Evolutionary conservation across 2,797 vertebrate species (phyloP), one percentile per base, ranked within the genome.

Genomic region (Rachycentron canadum): DNA sequence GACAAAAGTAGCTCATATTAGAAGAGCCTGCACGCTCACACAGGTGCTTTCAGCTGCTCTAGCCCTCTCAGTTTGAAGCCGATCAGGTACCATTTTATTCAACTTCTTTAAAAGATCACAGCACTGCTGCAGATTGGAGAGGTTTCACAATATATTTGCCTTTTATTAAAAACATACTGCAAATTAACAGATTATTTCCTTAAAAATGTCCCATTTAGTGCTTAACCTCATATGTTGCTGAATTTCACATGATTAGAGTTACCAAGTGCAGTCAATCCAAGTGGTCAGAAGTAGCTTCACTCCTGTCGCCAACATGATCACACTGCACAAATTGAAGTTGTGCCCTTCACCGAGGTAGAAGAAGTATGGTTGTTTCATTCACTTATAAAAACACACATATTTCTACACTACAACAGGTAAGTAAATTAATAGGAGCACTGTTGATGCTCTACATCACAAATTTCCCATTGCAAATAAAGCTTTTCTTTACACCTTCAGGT

Each of bases 371-470:
- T 43, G 52, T 26, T 72, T 50, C 57, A 56, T 11, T 36, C 26
- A 64, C 19, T 25, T 47, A 8, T 30, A 65, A 55, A 65, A 32
- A 69, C 4, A 41, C 11, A 32, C 12, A 30, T 28, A 9, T 8
- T 58, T 65, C n/a, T 30, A n/a, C 17, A n/a, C 32, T 66, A 41
- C 26, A 63, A 49, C 6, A 10, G 7, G 43, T 17, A 56, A 32
- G 58, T 57, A 47, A 47, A 62, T 77, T n/a, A 73, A 57, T 12
- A 52, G 13, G 12, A 65, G 21, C 45, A 45, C 23, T 12, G 26
- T 59, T 72, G 55, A 34, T 41, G 56, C 45, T 63, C 19, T 2
- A 75, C 0, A 11, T 70, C 26, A 41, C n/a, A 70, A 55, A 47
- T 17, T 43, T 47, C 8, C 68, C 16, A n/a, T n/a, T n/a, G n/a